Evolutionary conservation across 2,797 vertebrate species (phyloP).

Genomic region (Urosaurus nigricauda): DNA sequence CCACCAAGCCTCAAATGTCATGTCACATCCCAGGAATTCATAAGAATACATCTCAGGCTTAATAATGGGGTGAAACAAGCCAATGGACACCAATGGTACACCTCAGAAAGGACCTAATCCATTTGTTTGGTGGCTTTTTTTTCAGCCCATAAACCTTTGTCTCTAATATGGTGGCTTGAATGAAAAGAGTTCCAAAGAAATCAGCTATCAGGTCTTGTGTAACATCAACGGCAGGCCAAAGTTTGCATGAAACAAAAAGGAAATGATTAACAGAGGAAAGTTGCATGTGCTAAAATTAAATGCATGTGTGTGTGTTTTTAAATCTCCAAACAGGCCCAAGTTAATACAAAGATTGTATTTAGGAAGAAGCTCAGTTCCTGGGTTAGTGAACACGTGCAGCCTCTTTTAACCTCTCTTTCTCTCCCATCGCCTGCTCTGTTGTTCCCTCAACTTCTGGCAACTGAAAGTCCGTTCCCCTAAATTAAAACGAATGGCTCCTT

Average conservation of each 20-base stretch:
- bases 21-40: conserved; percentile 67
- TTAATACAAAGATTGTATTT: conserved; percentile 65
- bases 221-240: conserved; percentile 60
- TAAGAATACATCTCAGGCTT: conserved; percentile 11
- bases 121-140: no score
- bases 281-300: conserved; percentile 68
- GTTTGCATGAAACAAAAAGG: conserved; percentile 70
- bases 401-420: conserved; percentile 52
- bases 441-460: background rate
- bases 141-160: background rate
- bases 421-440: fast-evolving
- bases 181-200: conserved; percentile 63
- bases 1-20: conserved; percentile 52
- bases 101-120: background rate
- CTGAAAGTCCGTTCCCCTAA: background rate
- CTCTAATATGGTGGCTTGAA: background rate
- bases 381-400: background rate
- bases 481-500: background rate
- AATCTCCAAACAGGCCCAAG: conserved; percentile 61
- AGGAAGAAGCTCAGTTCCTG: conserved; percentile 73
- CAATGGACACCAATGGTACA: background rate
- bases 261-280: conserved; percentile 77
- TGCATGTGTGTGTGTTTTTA: background rate
- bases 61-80: conserved; percentile 29
- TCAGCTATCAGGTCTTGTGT: conserved; percentile 54